Percentiles rank a stretch among this genome's conserved stretches.
phyloP scores from a whole-genome alignment of 2,797 vertebrate species.

The Phrynocephalus guinanensis region DNA sequence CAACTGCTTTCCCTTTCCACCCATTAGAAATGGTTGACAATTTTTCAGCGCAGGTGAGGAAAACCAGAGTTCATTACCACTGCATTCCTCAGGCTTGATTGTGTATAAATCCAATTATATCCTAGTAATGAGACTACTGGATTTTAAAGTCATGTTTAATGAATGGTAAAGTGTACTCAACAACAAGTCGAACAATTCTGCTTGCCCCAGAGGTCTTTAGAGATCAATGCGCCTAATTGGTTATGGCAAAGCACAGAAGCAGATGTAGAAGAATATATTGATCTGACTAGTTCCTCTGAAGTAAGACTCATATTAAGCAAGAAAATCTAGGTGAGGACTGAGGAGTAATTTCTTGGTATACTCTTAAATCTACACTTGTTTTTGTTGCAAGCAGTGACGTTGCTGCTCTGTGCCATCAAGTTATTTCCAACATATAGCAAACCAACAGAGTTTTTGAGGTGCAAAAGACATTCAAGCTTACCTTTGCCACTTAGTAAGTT shows the following conservation, averaged over 20 bases:
- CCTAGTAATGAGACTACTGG: conserved; percentile 61
- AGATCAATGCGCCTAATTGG: conserved; percentile 61
- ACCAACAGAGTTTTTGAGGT: too few relatives aligned
- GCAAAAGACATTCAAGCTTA: too few relatives aligned
- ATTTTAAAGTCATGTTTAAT: conserved; percentile 68
- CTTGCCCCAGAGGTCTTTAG: conserved; percentile 43
- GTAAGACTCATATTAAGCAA: neutral
- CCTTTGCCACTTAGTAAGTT: too few relatives aligned
- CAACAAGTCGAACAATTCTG: conserved; percentile 57
- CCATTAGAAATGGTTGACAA: conserved; percentile 11
- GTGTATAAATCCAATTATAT: conserved; percentile 69
- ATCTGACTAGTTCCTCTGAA: conserved; percentile 41
- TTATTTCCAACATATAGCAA: too few relatives aligned
- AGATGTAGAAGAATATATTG: conserved; percentile 32
- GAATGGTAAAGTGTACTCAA: conserved; percentile 57
- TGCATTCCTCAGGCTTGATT: conserved; percentile 60
- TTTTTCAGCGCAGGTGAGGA: neutral
- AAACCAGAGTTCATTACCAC: conserved; percentile 42
- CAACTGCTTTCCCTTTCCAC: neutral
- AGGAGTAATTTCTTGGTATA: neutral
- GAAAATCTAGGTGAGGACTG: neutral
- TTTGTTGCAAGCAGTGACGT: neutral
- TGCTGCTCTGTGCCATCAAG: too few relatives aligned
- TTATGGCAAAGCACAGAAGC: conserved; percentile 44
- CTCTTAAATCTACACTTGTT: neutral